These are phyloP conservation scores for Sthenelais limicola DNA, from an alignment of 2,888 invertebrate genomes.

Conservation along the genomic window DNA sequence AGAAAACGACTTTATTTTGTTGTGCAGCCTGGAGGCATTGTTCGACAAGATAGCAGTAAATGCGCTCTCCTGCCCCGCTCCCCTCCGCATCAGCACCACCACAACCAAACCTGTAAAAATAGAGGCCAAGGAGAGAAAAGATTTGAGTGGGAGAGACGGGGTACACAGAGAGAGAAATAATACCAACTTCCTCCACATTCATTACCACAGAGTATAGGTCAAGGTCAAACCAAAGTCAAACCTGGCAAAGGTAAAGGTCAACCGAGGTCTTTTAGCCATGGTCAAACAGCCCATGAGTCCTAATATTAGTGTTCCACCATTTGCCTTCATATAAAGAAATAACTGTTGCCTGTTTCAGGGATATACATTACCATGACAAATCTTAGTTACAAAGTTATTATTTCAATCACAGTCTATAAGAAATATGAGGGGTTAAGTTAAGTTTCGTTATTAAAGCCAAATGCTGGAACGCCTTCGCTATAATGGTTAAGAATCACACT, in stretches of 20 bases:
- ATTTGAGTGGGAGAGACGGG: neutral
- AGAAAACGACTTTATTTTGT: conserved; percentile 81
- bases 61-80: conserved; percentile 7
- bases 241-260: conserved; percentile 31
- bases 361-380: too few relatives aligned
- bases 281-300: conserved; percentile 12
- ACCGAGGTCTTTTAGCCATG: conserved; percentile 10
- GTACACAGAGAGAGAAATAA: neutral
- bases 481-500: too few relatives aligned
- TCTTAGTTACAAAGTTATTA: too few relatives aligned
- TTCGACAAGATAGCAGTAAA: conserved; percentile 80
- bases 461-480: too few relatives aligned
- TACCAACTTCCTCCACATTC: neutral
- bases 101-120: conserved; percentile 28
- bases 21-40: conserved; percentile 94
- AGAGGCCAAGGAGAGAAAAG: conserved; percentile 1
- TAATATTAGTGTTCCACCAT: too few relatives aligned
- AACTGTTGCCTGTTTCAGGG: too few relatives aligned
- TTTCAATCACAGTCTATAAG: too few relatives aligned
- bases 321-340: too few relatives aligned
- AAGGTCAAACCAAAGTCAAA: conserved; percentile 15
- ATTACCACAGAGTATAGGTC: neutral
- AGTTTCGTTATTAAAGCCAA: too few relatives aligned
- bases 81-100: conserved; percentile 10
- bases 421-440: too few relatives aligned